Conservation (phyloP, 2,888 invertebrate species). For the Liodrosophila aerea region DNA sequence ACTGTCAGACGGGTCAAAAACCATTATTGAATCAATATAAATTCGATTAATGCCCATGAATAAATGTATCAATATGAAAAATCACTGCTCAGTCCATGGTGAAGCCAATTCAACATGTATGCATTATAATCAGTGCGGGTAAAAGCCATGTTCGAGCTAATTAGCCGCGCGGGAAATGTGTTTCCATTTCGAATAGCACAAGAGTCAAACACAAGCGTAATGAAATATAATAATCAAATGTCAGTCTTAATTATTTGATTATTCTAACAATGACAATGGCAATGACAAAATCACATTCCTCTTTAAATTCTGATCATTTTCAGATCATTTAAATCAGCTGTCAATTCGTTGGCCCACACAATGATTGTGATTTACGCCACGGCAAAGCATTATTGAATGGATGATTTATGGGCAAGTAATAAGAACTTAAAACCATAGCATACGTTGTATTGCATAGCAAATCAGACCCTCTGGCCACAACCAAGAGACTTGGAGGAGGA, state of each 20-base stretch:
- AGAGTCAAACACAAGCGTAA: too few species aligned
- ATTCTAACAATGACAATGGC: too few species aligned
- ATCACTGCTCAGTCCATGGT: neutral
- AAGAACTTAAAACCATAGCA: slow-evolving; percentile 58
- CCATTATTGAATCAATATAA: slow-evolving; percentile 47
- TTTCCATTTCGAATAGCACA: too few species aligned
- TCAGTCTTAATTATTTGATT: too few species aligned
- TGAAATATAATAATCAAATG: too few species aligned
- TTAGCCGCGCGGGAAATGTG: too few species aligned
- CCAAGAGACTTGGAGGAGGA: slow-evolving; percentile 12
- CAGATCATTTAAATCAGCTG: slow-evolving; percentile 25
- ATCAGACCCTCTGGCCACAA: slow-evolving; percentile 39
- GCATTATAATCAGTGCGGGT: too few species aligned
- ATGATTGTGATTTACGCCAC: slow-evolving; percentile 65
- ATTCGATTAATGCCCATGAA: slow-evolving; percentile 35
- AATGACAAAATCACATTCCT: too few species aligned
- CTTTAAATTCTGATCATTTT: too few species aligned
- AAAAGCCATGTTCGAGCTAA: too few species aligned
- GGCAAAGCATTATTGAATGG: slow-evolving; percentile 44
- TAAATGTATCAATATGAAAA: slow-evolving; percentile 14
- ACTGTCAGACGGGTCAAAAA: slow-evolving; percentile 10
- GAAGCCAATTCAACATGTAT: slow-evolving; percentile 1
- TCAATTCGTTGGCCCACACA: slow-evolving; percentile 30
- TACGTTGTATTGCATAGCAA: slow-evolving; percentile 48
- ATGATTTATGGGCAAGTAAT: slow-evolving; percentile 64